phyloP scores from a whole-genome alignment of 1,140 invertebrate genomes.

The Vollenhovia emeryi region DNA sequence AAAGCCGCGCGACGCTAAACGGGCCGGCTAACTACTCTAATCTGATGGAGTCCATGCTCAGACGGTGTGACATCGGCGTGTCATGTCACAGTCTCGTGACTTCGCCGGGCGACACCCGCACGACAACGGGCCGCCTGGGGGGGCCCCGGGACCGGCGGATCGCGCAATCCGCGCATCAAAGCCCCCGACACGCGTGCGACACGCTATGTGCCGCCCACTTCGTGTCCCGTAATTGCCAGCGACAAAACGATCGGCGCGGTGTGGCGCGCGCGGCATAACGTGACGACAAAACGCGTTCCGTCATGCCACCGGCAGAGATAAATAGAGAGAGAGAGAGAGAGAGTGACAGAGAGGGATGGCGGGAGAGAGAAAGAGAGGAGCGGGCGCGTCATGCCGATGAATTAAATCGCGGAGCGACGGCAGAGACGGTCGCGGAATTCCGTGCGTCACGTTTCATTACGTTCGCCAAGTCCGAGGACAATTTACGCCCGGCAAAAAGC shows the following conservation, averaged over 20 bases:
- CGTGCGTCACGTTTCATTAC: constrained; percentile 42
- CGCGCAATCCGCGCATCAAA: constrained; percentile 64
- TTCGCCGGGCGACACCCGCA: constrained; percentile 59
- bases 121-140: constrained; percentile 36
- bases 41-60: constrained; percentile 59
- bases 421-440: constrained; percentile 46
- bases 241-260: constrained; percentile 74
- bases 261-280: constrained; percentile 57
- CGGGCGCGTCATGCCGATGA: constrained; percentile 55
- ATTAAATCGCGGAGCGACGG: constrained; percentile 57
- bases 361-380: background rate
- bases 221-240: constrained; percentile 73
- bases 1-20: constrained; percentile 45
- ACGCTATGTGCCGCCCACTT: constrained; percentile 75
- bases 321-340: background rate
- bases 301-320: constrained; percentile 52
- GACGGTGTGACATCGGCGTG: constrained; percentile 61
- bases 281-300: constrained; percentile 67
- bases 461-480: constrained; percentile 26
- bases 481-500: constrained; percentile 34
- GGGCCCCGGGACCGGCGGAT: constrained; percentile 9
- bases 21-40: constrained; percentile 61
- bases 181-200: constrained; percentile 72
- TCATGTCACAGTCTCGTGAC: constrained; percentile 65
- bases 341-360: background rate